Percentiles rank a stretch among this genome's conserved stretches.
phyloP scores from a whole-genome alignment of 2,888 invertebrate species.

The Epiblema foenella region DNA sequence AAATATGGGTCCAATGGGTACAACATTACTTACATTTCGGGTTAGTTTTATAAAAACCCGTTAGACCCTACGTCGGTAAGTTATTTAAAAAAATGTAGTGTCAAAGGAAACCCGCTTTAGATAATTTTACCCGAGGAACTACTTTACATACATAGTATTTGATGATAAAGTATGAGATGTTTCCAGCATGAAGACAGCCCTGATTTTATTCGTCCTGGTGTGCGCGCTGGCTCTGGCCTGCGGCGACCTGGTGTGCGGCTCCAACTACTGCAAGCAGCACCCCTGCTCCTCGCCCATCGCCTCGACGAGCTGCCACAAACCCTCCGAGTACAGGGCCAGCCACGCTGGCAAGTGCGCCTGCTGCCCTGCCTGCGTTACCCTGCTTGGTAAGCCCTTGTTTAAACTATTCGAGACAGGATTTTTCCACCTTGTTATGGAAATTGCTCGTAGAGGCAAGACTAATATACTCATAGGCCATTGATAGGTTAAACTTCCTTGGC shows the following conservation, averaged over 20 bases:
- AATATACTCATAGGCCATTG: too few relatives aligned
- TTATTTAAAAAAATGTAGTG: too few relatives aligned
- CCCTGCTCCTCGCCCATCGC: constrained; percentile 63
- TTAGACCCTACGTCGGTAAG: too few relatives aligned
- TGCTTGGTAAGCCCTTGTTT: constrained; percentile 62
- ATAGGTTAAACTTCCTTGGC: neutral
- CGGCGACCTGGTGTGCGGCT: constrained; percentile 75
- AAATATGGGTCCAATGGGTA: neutral
- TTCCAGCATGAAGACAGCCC: constrained; percentile 66
- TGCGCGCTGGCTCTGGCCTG: constrained; percentile 64
- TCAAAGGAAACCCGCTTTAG: too few relatives aligned
- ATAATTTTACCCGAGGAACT: too few relatives aligned
- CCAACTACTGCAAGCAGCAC: constrained; percentile 71
- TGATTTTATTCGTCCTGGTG: constrained; percentile 63
- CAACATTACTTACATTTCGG: too few relatives aligned
- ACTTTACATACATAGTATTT: neutral
- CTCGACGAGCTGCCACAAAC: constrained; percentile 60
- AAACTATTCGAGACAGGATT: neutral
- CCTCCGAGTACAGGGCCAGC: constrained; percentile 64
- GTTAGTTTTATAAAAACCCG: neutral
- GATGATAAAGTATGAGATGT: neutral
- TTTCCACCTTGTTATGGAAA: too few relatives aligned
- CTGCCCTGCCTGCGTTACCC: constrained; percentile 77
- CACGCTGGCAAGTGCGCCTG: constrained; percentile 79
- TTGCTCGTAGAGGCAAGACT: too few relatives aligned